Conservation (phyloP, 2,113 vertebrate species). For the Myrmecophaga tridactyla region DNA sequence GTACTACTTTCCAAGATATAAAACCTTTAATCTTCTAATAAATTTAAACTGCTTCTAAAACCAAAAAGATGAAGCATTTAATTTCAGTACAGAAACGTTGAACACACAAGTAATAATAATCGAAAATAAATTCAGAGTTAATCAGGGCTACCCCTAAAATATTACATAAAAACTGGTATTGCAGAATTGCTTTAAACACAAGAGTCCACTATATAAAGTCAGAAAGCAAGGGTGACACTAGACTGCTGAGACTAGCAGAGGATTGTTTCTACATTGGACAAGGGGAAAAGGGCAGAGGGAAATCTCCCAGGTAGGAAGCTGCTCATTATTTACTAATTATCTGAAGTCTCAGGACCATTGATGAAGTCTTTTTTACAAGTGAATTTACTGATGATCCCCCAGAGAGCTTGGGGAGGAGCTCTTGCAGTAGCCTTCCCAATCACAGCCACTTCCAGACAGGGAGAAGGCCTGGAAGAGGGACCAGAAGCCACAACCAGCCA, state of each 20-base stretch:
- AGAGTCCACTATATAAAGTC: not conserved
- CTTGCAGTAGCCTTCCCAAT: not conserved
- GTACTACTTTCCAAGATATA: not conserved
- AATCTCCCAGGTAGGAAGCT: not conserved
- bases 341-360: not conserved
- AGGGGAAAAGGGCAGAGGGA: not conserved
- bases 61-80: not conserved
- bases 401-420: not conserved
- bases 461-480: not conserved
- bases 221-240: not conserved
- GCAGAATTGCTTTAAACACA: not conserved
- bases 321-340: not conserved
- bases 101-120: not conserved
- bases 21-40: constrained; percentile 27
- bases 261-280: not conserved
- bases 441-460: not conserved
- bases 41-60: not conserved
- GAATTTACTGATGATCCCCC: not conserved
- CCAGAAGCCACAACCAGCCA: not conserved
- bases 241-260: not conserved
- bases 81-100: not conserved
- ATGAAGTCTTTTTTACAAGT: not conserved
- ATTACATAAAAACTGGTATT: not conserved
- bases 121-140: constrained; percentile 1
- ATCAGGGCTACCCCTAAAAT: not conserved